Conservation (phyloP, 2,113 vertebrate genomes). For the Lepus timidus region DNA sequence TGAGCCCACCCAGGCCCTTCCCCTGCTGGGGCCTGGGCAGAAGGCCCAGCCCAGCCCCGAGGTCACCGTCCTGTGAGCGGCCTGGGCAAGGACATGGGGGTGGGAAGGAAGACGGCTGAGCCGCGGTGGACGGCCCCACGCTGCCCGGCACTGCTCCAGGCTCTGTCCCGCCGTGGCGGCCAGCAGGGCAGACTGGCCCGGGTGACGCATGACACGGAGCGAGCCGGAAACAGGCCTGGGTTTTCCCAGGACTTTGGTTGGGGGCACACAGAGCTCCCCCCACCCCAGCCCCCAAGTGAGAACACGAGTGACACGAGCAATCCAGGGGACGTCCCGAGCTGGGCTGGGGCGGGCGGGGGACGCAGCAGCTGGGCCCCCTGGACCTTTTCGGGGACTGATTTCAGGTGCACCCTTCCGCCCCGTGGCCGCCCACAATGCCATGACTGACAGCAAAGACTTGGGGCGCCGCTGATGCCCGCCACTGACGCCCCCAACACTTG, state of each 20-base stretch:
- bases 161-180: no score
- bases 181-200: rapidly evolving
- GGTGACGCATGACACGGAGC: rapidly evolving
- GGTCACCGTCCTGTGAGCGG: rapidly evolving
- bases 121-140: no score
- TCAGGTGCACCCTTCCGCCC: rapidly evolving
- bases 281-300: background rate
- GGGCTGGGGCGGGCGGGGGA: rapidly evolving
- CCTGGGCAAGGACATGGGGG: rapidly evolving
- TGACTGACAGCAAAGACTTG: background rate
- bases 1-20: no score
- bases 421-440: rapidly evolving
- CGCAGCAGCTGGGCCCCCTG: no score
- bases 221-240: background rate
- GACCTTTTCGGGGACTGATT: rapidly evolving
- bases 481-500: rapidly evolving
- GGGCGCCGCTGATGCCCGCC: background rate
- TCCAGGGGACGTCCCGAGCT: rapidly evolving
- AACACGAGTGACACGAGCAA: rapidly evolving
- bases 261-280: rapidly evolving
- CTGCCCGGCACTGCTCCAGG: no score
- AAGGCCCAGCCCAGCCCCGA: background rate
- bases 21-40: background rate
- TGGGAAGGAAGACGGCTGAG: background rate
- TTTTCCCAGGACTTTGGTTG: rapidly evolving